Evolutionary conservation across 2,797 vertebrate genomes (phyloP), one percentile per base, ranked within the genome.

Genomic region (Pitangus sulphuratus): DNA sequence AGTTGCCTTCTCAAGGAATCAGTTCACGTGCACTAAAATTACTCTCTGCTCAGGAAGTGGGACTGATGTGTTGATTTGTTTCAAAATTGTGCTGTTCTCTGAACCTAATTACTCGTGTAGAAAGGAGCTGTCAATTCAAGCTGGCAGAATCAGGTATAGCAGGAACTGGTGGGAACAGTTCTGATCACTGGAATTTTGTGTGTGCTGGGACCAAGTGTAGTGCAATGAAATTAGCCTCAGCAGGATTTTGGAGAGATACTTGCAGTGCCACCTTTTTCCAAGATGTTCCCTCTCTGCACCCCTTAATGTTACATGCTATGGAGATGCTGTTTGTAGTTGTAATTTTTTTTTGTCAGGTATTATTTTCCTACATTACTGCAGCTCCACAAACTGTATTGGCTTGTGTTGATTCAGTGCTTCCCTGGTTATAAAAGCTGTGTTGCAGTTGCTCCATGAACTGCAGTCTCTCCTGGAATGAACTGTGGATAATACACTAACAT

Each of bases 1-100:
- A 17, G 12, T 87, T 0, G 0, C n/a, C 37, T 72, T 79, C 39
- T 62, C 6, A 33, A 71, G 60, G 35, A 80, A 39, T 56, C 18
- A 14, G 47, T 92, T 92, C 26, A n/a, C 0, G 0, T 26, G n/a
- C 35, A 21, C 39, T 65, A 1, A 30, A 71, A 75, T 44, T 24
- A 47, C 40, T 42, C 11, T n/a, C 48, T 56, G 50, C 37, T 87
- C 24, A 31, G 11, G 40, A 54, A 50, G 18, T 16, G 66, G 16
- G 62, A 17, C n/a, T 47, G 58, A 16, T n/a, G 1, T 0, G 12
- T 81, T 69, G 37, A 35, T 83, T 57, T 26, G 21, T 83, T 82
- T 50, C 42, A 42, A 65, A 42, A 57, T 24, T 42, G 21, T 1
- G 1, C 54, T 48, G 45, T 69, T 30, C 45, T 93, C 39, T 57